phyloP scores from a whole-genome alignment of 1,140 invertebrate species.

The Drosophila burlai region DNA sequence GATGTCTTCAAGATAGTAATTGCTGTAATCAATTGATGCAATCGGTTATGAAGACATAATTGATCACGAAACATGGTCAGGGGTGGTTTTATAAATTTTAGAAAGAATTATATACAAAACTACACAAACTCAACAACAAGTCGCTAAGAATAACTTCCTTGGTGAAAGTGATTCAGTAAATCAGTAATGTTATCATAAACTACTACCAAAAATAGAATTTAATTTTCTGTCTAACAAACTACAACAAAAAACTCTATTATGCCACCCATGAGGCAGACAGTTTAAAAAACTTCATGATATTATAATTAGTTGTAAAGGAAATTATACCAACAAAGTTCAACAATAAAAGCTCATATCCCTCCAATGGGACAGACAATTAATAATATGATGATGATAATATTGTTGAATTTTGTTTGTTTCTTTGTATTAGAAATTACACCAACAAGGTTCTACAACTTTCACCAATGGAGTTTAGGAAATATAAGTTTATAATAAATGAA shows the following conservation, averaged over 20 bases:
- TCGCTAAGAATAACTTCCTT: neutral
- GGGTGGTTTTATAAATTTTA: neutral
- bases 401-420: neutral
- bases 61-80: neutral
- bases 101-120: neutral
- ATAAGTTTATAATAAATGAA: accelerated
- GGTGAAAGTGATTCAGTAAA: no score
- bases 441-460: neutral
- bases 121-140: neutral
- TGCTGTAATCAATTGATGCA: slow-evolving; percentile 36
- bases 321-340: neutral
- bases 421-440: neutral
- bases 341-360: neutral
- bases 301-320: neutral
- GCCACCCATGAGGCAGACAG: neutral
- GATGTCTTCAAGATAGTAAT: slow-evolving; percentile 5
- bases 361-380: neutral
- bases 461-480: neutral
- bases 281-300: neutral
- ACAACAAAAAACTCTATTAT: neutral
- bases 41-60: slow-evolving; percentile 7
- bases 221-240: neutral
- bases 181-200: no score
- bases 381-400: neutral
- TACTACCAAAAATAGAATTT: neutral